Percentiles rank a stretch among this genome's conserved stretches.
Conservation (phyloP, 2,113 vertebrate genomes). For the Eupsittula cactorum region DNA sequence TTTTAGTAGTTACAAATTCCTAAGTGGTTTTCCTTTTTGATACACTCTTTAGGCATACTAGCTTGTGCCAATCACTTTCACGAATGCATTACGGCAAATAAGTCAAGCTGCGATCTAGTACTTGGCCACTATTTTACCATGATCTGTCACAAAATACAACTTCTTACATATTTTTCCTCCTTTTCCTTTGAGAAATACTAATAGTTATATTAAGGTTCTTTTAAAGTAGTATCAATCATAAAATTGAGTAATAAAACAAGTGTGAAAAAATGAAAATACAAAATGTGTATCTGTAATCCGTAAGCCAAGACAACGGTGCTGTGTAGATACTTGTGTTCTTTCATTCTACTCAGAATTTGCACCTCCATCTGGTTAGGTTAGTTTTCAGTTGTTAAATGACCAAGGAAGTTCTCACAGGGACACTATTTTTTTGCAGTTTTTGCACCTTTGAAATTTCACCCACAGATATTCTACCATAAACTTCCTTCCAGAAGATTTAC, state of each 20-base stretch:
- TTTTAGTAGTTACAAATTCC: not conserved
- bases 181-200: not conserved
- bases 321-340: not conserved
- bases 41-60: not conserved
- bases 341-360: not conserved
- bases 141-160: not conserved
- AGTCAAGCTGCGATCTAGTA: not conserved
- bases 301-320: not conserved
- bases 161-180: not conserved
- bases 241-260: not conserved
- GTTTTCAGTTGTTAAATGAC: not conserved
- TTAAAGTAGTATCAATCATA: not conserved
- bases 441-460: not conserved
- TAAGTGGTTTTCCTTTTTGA: not conserved
- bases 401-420: not conserved
- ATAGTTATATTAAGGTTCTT: not conserved
- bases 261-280: not conserved
- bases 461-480: not conserved
- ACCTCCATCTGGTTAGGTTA: not conserved
- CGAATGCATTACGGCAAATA: not conserved
- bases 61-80: not conserved
- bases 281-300: not conserved
- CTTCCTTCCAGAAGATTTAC: not conserved
- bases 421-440: not conserved
- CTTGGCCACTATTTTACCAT: not conserved